Evolutionary conservation across 2,113 vertebrate species (phyloP).

Genomic region (Glaucomys volans): DNA sequence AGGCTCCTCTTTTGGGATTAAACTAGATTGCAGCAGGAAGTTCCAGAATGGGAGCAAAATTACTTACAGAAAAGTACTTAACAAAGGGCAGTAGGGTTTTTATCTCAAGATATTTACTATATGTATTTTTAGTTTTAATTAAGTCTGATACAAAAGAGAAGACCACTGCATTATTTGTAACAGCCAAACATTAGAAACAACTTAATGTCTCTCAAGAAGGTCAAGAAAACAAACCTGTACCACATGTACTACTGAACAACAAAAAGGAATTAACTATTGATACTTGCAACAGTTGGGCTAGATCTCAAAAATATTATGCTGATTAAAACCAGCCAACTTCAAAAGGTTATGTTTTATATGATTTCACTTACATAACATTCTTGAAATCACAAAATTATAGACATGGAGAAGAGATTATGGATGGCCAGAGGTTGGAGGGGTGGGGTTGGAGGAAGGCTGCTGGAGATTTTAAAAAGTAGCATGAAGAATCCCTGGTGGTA

Average conservation of each 20-base stretch:
- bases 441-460: not conserved
- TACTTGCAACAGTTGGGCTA: not conserved
- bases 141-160: not conserved
- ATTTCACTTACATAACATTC: not conserved
- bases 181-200: slow-evolving; percentile 30
- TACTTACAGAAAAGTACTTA: slow-evolving; percentile 60
- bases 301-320: not conserved
- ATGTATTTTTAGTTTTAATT: slow-evolving; percentile 52
- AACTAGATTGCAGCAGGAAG: slow-evolving; percentile 66
- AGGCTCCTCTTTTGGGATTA: slow-evolving; percentile 65
- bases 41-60: slow-evolving; percentile 36
- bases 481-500: not conserved
- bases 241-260: not conserved
- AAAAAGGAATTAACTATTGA: slow-evolving; percentile 16
- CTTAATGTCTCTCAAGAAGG: not conserved
- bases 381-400: slow-evolving; percentile 23
- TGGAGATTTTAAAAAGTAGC: not conserved
- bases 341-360: not conserved
- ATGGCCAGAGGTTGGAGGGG: not conserved
- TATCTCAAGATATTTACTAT: slow-evolving; percentile 19
- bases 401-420: not conserved
- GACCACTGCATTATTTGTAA: not conserved
- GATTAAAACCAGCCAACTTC: slow-evolving; percentile 3
- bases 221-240: not conserved
- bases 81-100: slow-evolving; percentile 28